Percentiles rank a stretch among this genome's conserved stretches.
Evolutionary conservation across 1,140 invertebrate species (phyloP).

Genomic region (Sitobion miscanthi): DNA sequence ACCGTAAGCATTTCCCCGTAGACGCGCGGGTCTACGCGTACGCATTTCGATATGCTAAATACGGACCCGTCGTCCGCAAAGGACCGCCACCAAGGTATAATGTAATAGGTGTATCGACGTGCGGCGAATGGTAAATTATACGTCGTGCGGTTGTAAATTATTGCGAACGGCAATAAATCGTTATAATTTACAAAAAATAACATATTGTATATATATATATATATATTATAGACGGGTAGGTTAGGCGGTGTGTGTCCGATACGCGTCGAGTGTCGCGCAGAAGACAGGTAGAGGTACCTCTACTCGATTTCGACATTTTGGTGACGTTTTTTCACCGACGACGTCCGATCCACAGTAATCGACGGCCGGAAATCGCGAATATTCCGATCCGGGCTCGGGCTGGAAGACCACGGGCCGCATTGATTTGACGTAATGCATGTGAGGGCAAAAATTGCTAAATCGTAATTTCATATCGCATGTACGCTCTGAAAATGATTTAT

Average conservation of each 20-base stretch:
- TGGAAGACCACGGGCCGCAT: not conserved
- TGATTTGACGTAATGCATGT: not conserved
- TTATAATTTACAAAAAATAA: constrained; percentile 1
- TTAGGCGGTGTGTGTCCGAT: too few species aligned
- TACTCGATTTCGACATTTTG: not conserved
- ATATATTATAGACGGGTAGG: too few species aligned
- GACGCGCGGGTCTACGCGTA: not conserved
- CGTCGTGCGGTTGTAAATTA: not conserved
- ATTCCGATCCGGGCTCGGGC: not conserved
- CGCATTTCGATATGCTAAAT: constrained; percentile 1
- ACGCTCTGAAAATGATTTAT: not conserved
- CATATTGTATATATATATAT: too few species aligned
- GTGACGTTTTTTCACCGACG: not conserved
- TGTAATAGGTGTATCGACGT: not conserved
- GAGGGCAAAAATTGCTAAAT: not conserved
- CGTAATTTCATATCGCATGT: not conserved
- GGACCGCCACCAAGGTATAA: not conserved
- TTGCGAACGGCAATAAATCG: not conserved
- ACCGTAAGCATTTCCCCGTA: not conserved
- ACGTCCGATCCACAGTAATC: not conserved
- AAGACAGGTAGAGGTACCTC: not conserved
- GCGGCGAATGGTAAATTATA: not conserved
- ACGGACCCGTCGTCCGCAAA: not conserved
- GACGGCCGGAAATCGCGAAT: not conserved
- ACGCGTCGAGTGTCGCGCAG: not conserved